phyloP scores from a whole-genome alignment of 2,797 vertebrate species.

The Micromesistius poutassou region DNA sequence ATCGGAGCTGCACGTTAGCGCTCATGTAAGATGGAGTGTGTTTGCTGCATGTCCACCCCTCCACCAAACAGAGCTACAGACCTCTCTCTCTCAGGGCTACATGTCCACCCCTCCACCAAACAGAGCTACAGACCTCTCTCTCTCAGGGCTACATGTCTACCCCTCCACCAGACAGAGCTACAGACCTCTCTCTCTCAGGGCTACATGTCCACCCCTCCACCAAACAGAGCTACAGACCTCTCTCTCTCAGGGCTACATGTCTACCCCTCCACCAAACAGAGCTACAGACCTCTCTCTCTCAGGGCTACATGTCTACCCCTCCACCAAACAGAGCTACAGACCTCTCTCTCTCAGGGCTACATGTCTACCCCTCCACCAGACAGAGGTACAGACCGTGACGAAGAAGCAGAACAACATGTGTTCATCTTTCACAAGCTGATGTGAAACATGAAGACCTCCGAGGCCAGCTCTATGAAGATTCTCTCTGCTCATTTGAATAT shows the following conservation, averaged over 20 bases:
- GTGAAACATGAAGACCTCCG: background rate
- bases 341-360: background rate
- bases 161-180: background rate
- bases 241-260: background rate
- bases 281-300: background rate
- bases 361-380: background rate
- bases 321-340: too few relatives aligned
- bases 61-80: background rate
- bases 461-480: background rate
- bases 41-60: background rate
- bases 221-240: background rate
- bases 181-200: too few relatives aligned
- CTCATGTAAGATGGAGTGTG: background rate
- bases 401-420: background rate
- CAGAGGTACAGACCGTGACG: background rate
- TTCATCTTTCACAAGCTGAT: background rate
- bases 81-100: background rate
- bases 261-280: background rate
- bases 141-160: background rate
- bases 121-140: background rate
- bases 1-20: background rate
- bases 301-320: background rate
- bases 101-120: background rate
- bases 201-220: background rate
- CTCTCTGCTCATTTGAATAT: background rate